These are phyloP conservation scores for Pseudomyrmex flavicornis DNA, from an alignment of 1,140 invertebrate species.

Conservation along the genomic window DNA sequence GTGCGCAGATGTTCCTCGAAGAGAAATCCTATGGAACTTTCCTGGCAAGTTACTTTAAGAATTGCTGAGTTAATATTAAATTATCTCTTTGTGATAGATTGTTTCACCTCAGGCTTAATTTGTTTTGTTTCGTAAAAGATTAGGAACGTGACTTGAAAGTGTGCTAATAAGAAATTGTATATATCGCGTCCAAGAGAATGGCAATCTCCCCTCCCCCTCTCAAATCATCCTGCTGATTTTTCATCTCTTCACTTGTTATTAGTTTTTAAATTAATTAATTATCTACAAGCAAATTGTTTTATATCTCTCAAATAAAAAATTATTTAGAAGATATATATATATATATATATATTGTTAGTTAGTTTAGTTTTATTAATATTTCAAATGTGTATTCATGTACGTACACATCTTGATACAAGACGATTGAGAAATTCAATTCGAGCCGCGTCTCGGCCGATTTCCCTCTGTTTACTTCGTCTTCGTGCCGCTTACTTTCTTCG, in stretches of 20 bases:
- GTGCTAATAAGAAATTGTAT: conserved; percentile 50
- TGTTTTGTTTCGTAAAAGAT: conserved; percentile 24
- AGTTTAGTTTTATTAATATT: not conserved
- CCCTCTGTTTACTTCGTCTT: conserved; percentile 23
- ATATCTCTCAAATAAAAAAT: no score
- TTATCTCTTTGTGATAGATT: conserved; percentile 42
- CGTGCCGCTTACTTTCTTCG: conserved; percentile 55
- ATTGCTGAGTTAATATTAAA: conserved; percentile 48
- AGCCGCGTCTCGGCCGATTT: conserved; percentile 15
- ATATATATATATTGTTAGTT: not conserved
- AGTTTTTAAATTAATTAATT: conserved; percentile 31
- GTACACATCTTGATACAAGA: not conserved
- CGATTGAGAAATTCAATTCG: conserved; percentile 33
- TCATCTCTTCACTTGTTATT: not conserved
- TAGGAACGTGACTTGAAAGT: conserved; percentile 49
- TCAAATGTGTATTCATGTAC: not conserved
- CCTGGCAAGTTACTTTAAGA: not conserved
- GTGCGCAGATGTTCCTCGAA: conserved; percentile 48
- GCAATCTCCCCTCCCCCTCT: not conserved
- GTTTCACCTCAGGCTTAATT: conserved; percentile 41
- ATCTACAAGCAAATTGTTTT: conserved; percentile 12
- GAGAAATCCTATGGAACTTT: conserved; percentile 26
- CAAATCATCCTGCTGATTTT: no score
- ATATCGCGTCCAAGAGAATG: conserved; percentile 38
- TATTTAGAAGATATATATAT: not conserved